Evolutionary conservation across 2,888 invertebrate genomes (phyloP).

Genomic region (Scrobipalpa atriplicella): DNA sequence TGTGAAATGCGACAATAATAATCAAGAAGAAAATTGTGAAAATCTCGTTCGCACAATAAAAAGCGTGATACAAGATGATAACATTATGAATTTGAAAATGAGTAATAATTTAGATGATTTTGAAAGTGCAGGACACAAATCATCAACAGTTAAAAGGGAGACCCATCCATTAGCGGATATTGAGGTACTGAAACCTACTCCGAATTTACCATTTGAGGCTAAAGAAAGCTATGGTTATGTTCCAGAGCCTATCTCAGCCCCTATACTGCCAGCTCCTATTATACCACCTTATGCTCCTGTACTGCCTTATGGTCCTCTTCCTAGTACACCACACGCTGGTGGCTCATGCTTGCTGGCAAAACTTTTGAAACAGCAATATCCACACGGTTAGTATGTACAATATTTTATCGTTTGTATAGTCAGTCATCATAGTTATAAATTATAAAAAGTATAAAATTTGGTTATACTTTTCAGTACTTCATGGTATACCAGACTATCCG

Average conservation of each 20-base stretch:
- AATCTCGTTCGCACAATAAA: constrained; percentile 60
- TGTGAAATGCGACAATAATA: constrained; percentile 56
- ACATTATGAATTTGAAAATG: not conserved
- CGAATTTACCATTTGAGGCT: constrained; percentile 36
- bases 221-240: constrained; percentile 37
- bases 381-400: constrained; percentile 27
- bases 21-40: constrained; percentile 59
- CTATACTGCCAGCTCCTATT: constrained; percentile 18
- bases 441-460: no score
- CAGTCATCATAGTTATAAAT: no score
- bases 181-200: constrained; percentile 39
- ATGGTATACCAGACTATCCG: constrained; percentile 7
- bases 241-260: constrained; percentile 32
- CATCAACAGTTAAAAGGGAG: constrained; percentile 51
- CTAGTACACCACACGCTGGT: constrained; percentile 35
- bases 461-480: not conserved
- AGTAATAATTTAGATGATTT: not conserved
- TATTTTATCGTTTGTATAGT: not conserved
- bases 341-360: constrained; percentile 62
- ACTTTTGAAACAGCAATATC: constrained; percentile 57
- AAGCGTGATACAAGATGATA: constrained; percentile 39
- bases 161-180: constrained; percentile 37
- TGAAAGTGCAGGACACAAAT: not conserved
- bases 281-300: constrained; percentile 22
- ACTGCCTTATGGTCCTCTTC: constrained; percentile 23